Evolutionary conservation across 1,140 invertebrate genomes (phyloP), one percentile per base, ranked within the genome.

Genomic region (Zaprionus kolodkinae): DNA sequence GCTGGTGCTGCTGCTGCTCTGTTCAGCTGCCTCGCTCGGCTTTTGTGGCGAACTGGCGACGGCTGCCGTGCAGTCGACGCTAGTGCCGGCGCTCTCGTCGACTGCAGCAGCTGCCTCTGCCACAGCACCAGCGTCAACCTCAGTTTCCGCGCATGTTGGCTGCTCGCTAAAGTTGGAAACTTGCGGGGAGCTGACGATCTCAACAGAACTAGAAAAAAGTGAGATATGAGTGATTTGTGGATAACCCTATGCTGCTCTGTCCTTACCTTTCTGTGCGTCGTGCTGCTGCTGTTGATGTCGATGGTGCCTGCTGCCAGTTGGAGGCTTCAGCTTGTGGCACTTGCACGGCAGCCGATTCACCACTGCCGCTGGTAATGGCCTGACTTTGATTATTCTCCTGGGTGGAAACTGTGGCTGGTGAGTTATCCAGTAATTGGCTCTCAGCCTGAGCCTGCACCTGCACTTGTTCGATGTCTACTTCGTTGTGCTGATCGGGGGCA

Each of bases 181-280:
- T 94, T 96, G 96, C 57, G 97, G 97, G 0, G 97, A 98, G 92
- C 97, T 98, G 10, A 98, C 96, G 63, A 97, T 97, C 92, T 99
- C 97, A 25, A 97, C 97, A 93, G 98, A 98, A 38, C 93, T 94
- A 73, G 2, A 21, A 1, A 5, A 33, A 7, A 54, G 55, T 62
- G 25, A 54, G 33, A 40, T 50, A 52, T 43, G n/a, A 52, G 7
- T 13, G 12, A 13, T 50, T 12, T 30, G n/a, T 15, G 35, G 62
- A 17, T 36, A 35, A 33, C 48, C 35, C 11, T 13, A 5, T 25
- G 3, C 3, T 57, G 3, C 33, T 3, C 9, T 6, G 0, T 35
- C 10, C 70, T 62, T 77, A 94, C 94, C 97, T 97, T 92, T 98
- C 97, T 57, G 94, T 96, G 79, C 97, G 94, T 64, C 97, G 93